These are phyloP conservation scores for Acinonyx jubatus DNA, from an alignment of 2,113 vertebrate species.

Conservation along the genomic window DNA sequence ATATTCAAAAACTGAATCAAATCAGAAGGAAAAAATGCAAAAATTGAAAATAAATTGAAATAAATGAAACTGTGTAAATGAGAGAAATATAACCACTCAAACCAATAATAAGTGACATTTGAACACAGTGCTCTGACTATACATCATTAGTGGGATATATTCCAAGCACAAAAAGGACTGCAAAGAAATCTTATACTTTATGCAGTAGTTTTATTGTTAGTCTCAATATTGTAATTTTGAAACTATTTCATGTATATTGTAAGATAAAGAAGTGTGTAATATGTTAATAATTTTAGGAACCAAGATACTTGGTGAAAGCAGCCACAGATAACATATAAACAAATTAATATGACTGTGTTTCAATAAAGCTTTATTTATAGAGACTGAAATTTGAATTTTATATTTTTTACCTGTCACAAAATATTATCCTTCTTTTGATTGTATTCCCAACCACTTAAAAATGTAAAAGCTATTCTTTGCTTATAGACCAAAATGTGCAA, in stretches of 20 bases:
- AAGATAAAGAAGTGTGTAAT: background rate
- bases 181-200: background rate
- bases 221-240: background rate
- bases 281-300: background rate
- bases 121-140: background rate
- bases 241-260: background rate
- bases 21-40: background rate
- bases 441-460: too few species aligned
- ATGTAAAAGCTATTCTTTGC: too few species aligned
- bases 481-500: too few species aligned
- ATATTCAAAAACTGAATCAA: background rate
- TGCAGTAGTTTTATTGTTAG: background rate
- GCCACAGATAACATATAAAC: too few species aligned
- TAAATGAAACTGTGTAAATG: background rate
- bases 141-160: background rate
- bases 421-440: too few species aligned
- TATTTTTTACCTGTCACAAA: too few species aligned
- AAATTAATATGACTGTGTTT: too few species aligned
- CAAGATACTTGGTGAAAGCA: background rate
- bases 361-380: too few species aligned
- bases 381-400: too few species aligned
- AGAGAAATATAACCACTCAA: background rate
- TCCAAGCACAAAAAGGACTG: background rate
- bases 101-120: conserved; percentile 6
- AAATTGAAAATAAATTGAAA: background rate